A percentile compares a stretch with the other conserved stretches of the same genome.
phyloP scores from a whole-genome alignment of 2,888 invertebrate genomes.

The Eristalis tenax region DNA sequence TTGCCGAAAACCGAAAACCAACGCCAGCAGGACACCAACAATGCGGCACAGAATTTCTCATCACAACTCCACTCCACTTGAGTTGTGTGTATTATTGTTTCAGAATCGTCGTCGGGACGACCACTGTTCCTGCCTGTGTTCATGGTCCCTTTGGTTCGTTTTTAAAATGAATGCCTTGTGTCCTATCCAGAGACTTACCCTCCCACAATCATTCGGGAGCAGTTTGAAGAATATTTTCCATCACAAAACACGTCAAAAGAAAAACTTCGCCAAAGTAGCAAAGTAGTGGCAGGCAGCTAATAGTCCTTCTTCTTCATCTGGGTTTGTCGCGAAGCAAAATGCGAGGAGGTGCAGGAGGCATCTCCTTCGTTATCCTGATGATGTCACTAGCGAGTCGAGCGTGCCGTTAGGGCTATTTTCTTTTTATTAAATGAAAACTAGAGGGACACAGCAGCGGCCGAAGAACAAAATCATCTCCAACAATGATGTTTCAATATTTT shows the following conservation, averaged over 20 bases:
- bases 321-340: neutral
- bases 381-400: constrained; percentile 44
- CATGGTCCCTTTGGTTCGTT: constrained; percentile 15
- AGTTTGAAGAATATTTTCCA: constrained; percentile 53
- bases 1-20: neutral
- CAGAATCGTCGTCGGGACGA: constrained; percentile 33
- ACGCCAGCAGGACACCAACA: neutral
- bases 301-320: constrained; percentile 54
- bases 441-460: neutral
- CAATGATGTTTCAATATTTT: constrained; percentile 62
- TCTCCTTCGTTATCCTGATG: constrained; percentile 52
- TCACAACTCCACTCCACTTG: constrained; percentile 45
- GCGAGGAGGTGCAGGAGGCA: neutral
- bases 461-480: constrained; percentile 42
- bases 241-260: constrained; percentile 63
- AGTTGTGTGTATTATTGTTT: constrained; percentile 65
- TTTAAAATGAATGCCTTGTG: constrained; percentile 57
- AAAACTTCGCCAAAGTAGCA: constrained; percentile 50
- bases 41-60: constrained; percentile 36
- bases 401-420: constrained; percentile 62
- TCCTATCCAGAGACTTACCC: neutral
- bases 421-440: constrained; percentile 67
- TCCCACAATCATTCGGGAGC: constrained; percentile 59
- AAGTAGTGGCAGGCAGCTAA: constrained; percentile 60
- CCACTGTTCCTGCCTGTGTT: neutral